phyloP scores from a whole-genome alignment of 2,888 invertebrate genomes.

The Vandiemenella viatica region DNA sequence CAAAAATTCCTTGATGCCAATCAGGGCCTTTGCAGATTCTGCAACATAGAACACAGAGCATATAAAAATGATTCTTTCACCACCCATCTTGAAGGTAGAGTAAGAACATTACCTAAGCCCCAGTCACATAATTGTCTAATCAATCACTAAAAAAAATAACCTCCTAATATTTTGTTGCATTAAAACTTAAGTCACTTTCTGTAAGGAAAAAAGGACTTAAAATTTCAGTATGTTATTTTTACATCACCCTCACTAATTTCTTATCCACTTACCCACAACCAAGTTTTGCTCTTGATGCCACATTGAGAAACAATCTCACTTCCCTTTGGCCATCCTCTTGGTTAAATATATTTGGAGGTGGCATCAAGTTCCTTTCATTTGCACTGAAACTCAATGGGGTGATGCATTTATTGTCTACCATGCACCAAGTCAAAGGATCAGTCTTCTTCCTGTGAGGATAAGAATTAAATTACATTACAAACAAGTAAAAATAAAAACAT shows the following conservation, averaged over 20 bases:
- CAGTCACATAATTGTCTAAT: background rate
- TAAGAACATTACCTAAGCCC: background rate
- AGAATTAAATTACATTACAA: background rate
- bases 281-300: conserved; percentile 66
- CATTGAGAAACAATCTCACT: conserved; percentile 46
- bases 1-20: conserved; percentile 75
- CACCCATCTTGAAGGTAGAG: background rate
- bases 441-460: conserved; percentile 43
- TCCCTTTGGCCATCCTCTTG: conserved; percentile 4
- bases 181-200: no score
- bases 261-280: conserved; percentile 55
- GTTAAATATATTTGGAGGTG: conserved; percentile 21
- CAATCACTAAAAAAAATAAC: no score
- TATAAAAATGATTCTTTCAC: background rate
- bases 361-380: conserved; percentile 23
- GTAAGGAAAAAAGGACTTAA: no score
- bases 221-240: no score
- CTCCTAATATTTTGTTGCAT: no score
- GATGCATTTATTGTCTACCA: conserved; percentile 39
- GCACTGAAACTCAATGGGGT: conserved; percentile 5
- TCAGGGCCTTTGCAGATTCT: conserved; percentile 74
- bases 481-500: conserved; percentile 9
- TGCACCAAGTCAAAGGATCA: conserved; percentile 73
- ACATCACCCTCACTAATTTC: no score
- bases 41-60: conserved; percentile 20